These are phyloP conservation scores for Toxotes lorentzi DNA, from an alignment of 2,797 vertebrate genomes.

Conservation along the genomic window DNA sequence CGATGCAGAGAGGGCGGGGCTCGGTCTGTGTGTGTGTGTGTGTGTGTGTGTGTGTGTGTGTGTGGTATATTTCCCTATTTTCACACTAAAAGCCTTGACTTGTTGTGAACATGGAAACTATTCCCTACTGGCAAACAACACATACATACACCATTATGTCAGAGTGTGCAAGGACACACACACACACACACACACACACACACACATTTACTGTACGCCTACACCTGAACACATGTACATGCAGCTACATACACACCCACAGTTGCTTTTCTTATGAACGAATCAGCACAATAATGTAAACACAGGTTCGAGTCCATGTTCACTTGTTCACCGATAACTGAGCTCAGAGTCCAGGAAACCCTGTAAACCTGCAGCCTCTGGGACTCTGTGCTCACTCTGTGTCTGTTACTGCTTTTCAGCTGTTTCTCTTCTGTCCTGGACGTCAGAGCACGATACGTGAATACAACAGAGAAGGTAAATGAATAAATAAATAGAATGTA, in stretches of 20 bases:
- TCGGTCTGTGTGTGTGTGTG: conserved; percentile 6
- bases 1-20: conserved; percentile 51
- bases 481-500: no score
- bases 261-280: not conserved
- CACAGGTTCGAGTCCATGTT: no score
- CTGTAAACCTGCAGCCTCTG: no score
- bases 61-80: not conserved
- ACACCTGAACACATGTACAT: not conserved
- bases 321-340: no score
- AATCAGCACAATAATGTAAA: not conserved
- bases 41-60: conserved; percentile 7
- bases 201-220: not conserved
- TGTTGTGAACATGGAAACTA: conserved; percentile 13
- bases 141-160: not conserved
- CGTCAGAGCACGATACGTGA: no score
- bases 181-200: not conserved
- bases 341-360: no score
- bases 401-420: no score
- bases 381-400: no score
- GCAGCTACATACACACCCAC: not conserved
- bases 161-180: not conserved
- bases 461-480: no score
- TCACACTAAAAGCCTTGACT: conserved; percentile 34
- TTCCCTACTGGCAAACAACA: not conserved
- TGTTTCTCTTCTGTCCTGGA: no score